These are phyloP conservation scores for Lepilemur ruficaudatus DNA, from an alignment of 2,797 vertebrate genomes.

Conservation along the genomic window DNA sequence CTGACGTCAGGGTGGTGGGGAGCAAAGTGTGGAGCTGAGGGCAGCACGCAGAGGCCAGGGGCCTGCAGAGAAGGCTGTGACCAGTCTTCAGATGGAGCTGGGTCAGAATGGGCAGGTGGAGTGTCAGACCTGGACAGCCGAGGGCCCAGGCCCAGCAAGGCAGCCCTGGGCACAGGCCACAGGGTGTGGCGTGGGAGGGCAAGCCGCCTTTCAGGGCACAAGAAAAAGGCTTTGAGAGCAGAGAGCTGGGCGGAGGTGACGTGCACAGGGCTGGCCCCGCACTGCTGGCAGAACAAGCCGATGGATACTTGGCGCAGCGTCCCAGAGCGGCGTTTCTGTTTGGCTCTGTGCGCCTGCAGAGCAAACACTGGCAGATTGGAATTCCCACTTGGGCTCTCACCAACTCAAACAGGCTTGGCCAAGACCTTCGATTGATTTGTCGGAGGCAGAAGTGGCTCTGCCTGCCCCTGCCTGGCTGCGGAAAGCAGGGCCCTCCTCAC, in stretches of 20 bases:
- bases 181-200: neutral
- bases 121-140: neutral
- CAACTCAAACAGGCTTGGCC: conserved; percentile 74
- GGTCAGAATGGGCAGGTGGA: neutral
- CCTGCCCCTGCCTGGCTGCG: conserved; percentile 29
- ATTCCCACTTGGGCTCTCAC: conserved; percentile 73
- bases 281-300: neutral
- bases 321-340: conserved; percentile 45
- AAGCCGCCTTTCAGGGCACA: neutral
- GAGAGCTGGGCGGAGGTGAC: neutral
- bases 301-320: conserved; percentile 54
- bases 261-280: neutral
- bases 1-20: neutral
- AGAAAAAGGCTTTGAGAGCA: conserved; percentile 26
- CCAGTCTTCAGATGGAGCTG: neutral
- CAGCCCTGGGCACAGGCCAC: neutral
- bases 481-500: neutral
- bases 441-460: conserved; percentile 47
- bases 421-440: conserved; percentile 58
- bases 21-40: neutral
- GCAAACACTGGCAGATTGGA: conserved; percentile 68
- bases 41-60: neutral
- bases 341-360: conserved; percentile 60
- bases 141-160: neutral
- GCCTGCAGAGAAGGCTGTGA: neutral